These are phyloP conservation scores for Amorpha juglandis DNA, from an alignment of 2,888 invertebrate species.

Conservation along the genomic window DNA sequence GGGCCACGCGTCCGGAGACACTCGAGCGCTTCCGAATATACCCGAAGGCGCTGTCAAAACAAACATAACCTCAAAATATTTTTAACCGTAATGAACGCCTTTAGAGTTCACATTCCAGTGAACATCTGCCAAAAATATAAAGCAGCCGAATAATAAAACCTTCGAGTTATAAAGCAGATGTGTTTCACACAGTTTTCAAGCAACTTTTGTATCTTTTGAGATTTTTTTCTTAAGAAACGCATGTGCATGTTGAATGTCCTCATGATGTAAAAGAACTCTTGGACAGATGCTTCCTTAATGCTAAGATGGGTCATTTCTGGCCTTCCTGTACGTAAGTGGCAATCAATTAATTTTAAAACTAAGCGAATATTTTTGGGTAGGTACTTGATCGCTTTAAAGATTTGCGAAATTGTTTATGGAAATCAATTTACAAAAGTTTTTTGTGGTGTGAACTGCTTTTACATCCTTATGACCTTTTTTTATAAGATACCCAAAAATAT, in stretches of 20 bases:
- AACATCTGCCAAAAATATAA: constrained; percentile 11
- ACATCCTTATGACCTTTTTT: constrained; percentile 4
- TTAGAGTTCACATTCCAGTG: constrained; percentile 39
- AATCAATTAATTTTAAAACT: constrained; percentile 21
- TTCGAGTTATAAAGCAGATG: constrained; percentile 68
- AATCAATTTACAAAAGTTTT: neutral
- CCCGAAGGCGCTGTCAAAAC: constrained; percentile 62
- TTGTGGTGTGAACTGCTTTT: neutral
- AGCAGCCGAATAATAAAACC: constrained; percentile 34
- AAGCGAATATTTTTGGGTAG: constrained; percentile 13
- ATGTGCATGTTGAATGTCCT: constrained; percentile 68
- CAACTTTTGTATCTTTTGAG: constrained; percentile 75
- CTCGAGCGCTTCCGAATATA: constrained; percentile 57
- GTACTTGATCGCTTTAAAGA: neutral
- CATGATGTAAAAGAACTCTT: constrained; percentile 65
- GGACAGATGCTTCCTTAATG: constrained; percentile 64
- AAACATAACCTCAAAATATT: constrained; percentile 35
- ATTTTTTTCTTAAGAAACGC: constrained; percentile 75
- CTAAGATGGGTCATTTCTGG: constrained; percentile 52
- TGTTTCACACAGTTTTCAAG: constrained; percentile 72
- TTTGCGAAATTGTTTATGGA: neutral
- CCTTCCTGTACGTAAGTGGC: constrained; percentile 44
- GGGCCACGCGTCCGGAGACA: constrained; percentile 65
- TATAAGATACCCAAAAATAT: neutral
- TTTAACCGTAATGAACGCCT: neutral